Evolutionary conservation across 2,888 invertebrate genomes (phyloP), one percentile per base, ranked within the genome.

Genomic region (Esperia sulphurella): DNA sequence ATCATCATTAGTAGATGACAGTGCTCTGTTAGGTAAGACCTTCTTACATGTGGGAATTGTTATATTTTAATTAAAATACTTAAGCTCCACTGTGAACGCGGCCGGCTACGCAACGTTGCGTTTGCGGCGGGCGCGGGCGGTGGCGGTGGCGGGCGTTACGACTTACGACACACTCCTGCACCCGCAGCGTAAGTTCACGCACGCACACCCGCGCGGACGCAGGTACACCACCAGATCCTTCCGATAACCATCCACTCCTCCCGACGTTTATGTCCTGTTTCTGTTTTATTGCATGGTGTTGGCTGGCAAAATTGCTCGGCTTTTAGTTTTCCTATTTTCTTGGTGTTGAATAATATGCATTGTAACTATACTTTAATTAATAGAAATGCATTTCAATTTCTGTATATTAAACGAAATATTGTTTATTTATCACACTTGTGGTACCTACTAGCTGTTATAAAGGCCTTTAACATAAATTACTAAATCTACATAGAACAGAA

Each of bases 101-200:
- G 54, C 59, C 55, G 51, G 68, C 68, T 71, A 80, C 80, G 83
- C 79, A 81, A 75, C 73, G 71, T 69, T 79, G 80, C 78, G 79
- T 75, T 73, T 75, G 72, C 57, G 66, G 54, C 55, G 65, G 63
- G 65, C 63, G 68, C 59, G 65, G 68, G 63, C 61, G 52, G 62
- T 55, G n/a, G n/a, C n/a, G n/a, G n/a, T n/a, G n/a, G n/a, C n/a
- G n/a, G n/a, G n/a, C 62, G 2, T 1, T 39, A 35, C 35, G 35
- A 2, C 71, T 88, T 86, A 83, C 87, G 77, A 81, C 84, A 85
- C 70, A 83, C 83, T 65, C 84, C 69, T 68, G 83, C 83, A 75
- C 55, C 55, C 52, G 55, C 66, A 5, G 64, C 53, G 46, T 50
- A 57, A 66, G 65, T 63, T 54, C 30, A 53, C 57, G 58, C 57